Conservation (phyloP, 2,797 vertebrate species). For the Gadopsis bispinosus region DNA sequence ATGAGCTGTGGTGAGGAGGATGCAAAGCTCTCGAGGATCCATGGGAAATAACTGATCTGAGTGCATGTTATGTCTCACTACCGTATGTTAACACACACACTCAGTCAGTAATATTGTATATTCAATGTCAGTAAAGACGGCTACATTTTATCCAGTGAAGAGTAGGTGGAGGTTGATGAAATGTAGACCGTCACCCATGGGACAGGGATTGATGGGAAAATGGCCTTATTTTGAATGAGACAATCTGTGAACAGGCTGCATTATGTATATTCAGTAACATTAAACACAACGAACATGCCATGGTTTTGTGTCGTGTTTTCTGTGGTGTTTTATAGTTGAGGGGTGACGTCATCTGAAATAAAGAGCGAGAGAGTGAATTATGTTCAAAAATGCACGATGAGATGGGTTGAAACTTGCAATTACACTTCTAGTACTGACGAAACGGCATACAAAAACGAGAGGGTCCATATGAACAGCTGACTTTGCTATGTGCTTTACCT, state of each 20-base stretch:
- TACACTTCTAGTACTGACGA: no score
- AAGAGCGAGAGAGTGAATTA: neutral
- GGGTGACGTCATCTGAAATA: neutral
- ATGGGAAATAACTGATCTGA: conserved; percentile 38
- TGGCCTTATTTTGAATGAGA: conserved; percentile 57
- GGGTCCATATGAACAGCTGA: no score
- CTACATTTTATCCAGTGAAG: neutral
- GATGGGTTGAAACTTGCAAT: no score
- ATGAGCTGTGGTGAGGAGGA: conserved; percentile 9
- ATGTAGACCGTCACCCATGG: conserved; percentile 63
- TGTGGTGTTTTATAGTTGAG: neutral
- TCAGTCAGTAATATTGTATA: conserved; percentile 27
- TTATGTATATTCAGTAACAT: conserved; percentile 4
- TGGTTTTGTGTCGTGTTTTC: neutral
- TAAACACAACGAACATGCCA: neutral
- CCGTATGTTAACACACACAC: conserved; percentile 10
- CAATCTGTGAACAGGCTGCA: conserved; percentile 25
- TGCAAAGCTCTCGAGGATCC: conserved; percentile 30
- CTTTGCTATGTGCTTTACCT: no score
- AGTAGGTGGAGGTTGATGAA: conserved; percentile 50
- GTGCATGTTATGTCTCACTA: conserved; percentile 11
- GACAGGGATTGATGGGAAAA: conserved; percentile 51
- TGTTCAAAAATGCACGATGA: no score
- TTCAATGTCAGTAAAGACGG: conserved; percentile 6
- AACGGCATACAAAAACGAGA: no score